Evolutionary conservation across 2,888 invertebrate species (phyloP).

Genomic region (Hymenopus coronatus): DNA sequence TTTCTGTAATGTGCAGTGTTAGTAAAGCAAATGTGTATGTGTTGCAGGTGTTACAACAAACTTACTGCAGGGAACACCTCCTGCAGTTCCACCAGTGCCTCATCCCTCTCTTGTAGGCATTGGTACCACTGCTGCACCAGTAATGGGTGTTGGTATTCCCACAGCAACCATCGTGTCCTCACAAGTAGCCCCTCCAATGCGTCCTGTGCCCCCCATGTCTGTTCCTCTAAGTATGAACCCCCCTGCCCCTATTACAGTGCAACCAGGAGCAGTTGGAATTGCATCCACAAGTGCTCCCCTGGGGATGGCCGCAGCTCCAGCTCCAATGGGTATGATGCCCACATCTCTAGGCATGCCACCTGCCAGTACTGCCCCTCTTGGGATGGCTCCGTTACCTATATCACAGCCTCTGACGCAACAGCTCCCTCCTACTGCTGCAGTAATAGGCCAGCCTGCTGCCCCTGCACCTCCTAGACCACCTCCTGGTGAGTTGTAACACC

Average conservation of each 20-base stretch:
- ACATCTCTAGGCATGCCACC: slow-evolving; percentile 19
- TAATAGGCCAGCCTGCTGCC: not conserved
- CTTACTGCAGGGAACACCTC: slow-evolving; percentile 22
- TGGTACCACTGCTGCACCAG: slow-evolving; percentile 22
- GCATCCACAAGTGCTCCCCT: not conserved
- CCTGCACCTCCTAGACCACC: slow-evolving; percentile 26
- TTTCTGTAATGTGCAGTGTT: too few relatives aligned
- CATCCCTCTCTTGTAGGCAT: slow-evolving; percentile 14
- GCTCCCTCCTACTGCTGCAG: not conserved
- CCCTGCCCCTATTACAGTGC: slow-evolving; percentile 39
- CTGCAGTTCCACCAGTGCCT: slow-evolving; percentile 36
- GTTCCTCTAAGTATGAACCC: slow-evolving; percentile 42
- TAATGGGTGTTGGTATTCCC: slow-evolving; percentile 3
- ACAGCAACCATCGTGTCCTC: slow-evolving; percentile 21
- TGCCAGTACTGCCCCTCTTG: slow-evolving; percentile 27
- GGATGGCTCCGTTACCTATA: not conserved
- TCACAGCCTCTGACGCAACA: not conserved
- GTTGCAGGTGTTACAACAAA: slow-evolving; percentile 4
- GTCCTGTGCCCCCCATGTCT: slow-evolving; percentile 33
- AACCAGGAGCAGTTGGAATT: slow-evolving; percentile 22
- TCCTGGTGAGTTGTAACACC: slow-evolving; percentile 15
- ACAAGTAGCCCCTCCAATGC: slow-evolving; percentile 30
- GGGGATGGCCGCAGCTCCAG: slow-evolving; percentile 35
- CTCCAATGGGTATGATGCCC: slow-evolving; percentile 25
- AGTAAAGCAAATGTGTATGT: too few relatives aligned